These are phyloP conservation scores for Drosophila ficusphila DNA, from an alignment of 1,140 invertebrate genomes.

Conservation along the genomic window DNA sequence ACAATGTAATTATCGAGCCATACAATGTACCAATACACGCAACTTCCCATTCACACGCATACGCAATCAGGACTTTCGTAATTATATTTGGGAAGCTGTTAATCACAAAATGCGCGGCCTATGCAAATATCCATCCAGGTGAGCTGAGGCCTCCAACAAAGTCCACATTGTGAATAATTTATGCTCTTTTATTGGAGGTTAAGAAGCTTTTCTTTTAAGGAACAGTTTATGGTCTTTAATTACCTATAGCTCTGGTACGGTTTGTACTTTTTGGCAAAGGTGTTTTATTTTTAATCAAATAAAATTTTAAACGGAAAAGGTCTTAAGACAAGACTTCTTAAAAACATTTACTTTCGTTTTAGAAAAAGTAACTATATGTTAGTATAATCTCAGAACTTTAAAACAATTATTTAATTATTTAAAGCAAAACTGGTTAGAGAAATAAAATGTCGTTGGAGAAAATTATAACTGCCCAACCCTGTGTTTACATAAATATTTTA, in stretches of 20 bases:
- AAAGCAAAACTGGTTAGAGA: no score
- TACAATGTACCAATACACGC: slow-evolving; percentile 47
- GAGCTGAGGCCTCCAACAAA: slow-evolving; percentile 16
- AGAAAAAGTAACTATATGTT: no score
- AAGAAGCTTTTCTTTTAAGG: no score
- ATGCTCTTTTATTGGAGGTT: slow-evolving; percentile 17
- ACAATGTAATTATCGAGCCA: slow-evolving; percentile 77
- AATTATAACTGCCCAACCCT: background rate
- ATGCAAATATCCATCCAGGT: slow-evolving; percentile 66
- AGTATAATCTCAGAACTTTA: no score
- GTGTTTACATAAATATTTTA: slow-evolving; percentile 62
- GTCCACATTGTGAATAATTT: slow-evolving; percentile 9
- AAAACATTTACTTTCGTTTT: no score
- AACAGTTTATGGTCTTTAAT: no score
- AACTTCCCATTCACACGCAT: background rate
- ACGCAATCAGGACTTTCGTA: slow-evolving; percentile 44
- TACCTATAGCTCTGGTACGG: background rate
- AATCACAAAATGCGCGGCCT: slow-evolving; percentile 77
- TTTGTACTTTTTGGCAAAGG: background rate
- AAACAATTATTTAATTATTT: no score
- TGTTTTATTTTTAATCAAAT: background rate
- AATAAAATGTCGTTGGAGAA: background rate
- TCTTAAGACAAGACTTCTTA: background rate
- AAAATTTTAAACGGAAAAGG: background rate
- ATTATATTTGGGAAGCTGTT: slow-evolving; percentile 70